Evolutionary conservation across 2,113 vertebrate species (phyloP), one percentile per base, ranked within the genome.

Genomic region (Gila orcuttii): DNA sequence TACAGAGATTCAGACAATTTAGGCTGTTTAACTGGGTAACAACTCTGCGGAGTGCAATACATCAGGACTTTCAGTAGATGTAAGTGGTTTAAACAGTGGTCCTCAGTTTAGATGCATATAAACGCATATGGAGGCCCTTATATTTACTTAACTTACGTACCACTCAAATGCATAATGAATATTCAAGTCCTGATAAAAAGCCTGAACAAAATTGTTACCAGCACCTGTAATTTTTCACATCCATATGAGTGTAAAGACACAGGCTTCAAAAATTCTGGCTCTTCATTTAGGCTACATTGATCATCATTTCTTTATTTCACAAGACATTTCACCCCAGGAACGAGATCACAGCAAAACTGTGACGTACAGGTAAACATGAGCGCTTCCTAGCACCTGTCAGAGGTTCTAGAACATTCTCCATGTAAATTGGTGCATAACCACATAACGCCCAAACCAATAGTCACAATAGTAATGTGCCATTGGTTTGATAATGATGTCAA

Each of bases 401-500:
- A 81, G 59, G 60, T 81, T 50, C 60, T 66, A 81, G 79, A 31
- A 31, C 13, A 81, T 47, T 50, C 79, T 47, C 13, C 17, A 66
- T 66, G 79, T 47, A 50, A 66, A 50, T 28, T 60, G 39, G n/a
- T 81, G 42, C 79, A 83, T 82, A 33, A 82, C 12, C 81, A 73
- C 47, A 25, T 57, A 13, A 57, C 8, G 23, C 66, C 68, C 33
- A 83, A 82, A 83, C 81, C 81, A 83, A 73, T 25, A 50, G 21
- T 59, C 28, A 73, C 81, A 42, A 36, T 39, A 69, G 17, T 33
- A 10, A 33, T 33, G 45, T 82, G 42, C 4, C 19, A 83, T 57
- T 83, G 81, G 81, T 73, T 83, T 83, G 68, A 73, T 55, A 57
- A 59, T 82, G 79, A 69, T 52, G 25, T 52, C 60, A 69, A 17